Evolutionary conservation across 2,797 vertebrate species (phyloP).

Genomic region (Jordanella pulchra): DNA sequence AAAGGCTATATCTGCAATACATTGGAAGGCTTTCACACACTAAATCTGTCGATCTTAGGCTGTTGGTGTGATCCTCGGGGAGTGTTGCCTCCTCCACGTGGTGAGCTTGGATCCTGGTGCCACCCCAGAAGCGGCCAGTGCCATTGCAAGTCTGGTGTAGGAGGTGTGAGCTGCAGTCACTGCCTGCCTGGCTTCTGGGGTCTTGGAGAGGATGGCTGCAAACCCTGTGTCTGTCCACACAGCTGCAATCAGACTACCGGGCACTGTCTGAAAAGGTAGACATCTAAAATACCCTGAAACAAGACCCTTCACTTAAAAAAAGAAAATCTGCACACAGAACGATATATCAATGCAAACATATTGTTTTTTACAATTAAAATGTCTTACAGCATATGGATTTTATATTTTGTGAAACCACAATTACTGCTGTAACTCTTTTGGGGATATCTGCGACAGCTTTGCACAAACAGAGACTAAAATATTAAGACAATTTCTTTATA

Average conservation of each 20-base stretch:
- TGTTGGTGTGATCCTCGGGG: slow-evolving; percentile 86
- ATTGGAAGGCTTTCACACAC: not conserved
- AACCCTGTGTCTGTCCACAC: slow-evolving; percentile 81
- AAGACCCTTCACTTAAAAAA: not conserved
- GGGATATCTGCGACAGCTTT: too few species aligned
- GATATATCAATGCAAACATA: too few species aligned
- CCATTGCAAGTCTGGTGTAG: slow-evolving; percentile 85
- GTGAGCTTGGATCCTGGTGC: slow-evolving; percentile 76
- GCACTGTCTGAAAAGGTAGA: slow-evolving; percentile 80
- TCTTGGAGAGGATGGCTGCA: slow-evolving; percentile 84
- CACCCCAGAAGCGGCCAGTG: slow-evolving; percentile 88
- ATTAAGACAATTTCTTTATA: too few species aligned
- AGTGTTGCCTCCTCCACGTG: slow-evolving; percentile 68
- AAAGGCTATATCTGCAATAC: slow-evolving; percentile 15
- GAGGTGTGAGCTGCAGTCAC: slow-evolving; percentile 79
- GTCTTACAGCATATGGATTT: too few species aligned
- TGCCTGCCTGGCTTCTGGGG: slow-evolving; percentile 88
- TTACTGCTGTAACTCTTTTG: too few species aligned
- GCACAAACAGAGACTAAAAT: too few species aligned
- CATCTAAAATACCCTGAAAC: not conserved
- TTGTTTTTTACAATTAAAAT: too few species aligned
- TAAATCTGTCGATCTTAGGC: slow-evolving; percentile 67
- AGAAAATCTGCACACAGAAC: not conserved
- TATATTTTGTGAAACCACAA: too few species aligned
- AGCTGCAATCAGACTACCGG: slow-evolving; percentile 84